Conservation (phyloP, 2,888 invertebrate genomes). For the Leptopilina myrica region DNA sequence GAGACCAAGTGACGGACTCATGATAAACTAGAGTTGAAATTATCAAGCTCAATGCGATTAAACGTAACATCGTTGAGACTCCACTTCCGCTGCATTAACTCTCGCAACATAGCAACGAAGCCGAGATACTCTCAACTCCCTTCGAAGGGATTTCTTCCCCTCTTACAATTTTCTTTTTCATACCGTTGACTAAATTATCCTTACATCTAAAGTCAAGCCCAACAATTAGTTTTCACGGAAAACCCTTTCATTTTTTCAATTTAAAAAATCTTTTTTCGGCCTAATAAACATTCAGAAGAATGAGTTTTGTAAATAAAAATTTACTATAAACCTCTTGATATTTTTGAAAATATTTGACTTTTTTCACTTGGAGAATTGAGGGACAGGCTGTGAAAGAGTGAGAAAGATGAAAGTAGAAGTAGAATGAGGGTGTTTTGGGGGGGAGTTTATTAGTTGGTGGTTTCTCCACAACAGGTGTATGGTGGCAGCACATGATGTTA, state of each 20-base stretch:
- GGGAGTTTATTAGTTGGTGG: slow-evolving; percentile 44
- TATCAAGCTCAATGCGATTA: slow-evolving; percentile 64
- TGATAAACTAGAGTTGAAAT: slow-evolving; percentile 56
- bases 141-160: slow-evolving; percentile 10
- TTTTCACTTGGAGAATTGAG: too few species aligned
- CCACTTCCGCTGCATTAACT: slow-evolving; percentile 67
- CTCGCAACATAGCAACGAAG: slow-evolving; percentile 33
- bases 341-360: too few species aligned
- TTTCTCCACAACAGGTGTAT: slow-evolving; percentile 49
- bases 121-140: background rate
- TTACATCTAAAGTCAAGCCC: slow-evolving; percentile 41
- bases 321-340: too few species aligned
- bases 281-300: too few species aligned
- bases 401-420: slow-evolving; percentile 45
- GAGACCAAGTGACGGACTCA: slow-evolving; percentile 1
- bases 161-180: slow-evolving; percentile 20
- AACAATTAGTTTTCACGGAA: background rate
- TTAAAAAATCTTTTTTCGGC: background rate
- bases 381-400: background rate
- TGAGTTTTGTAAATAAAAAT: too few species aligned
- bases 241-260: background rate
- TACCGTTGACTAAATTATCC: slow-evolving; percentile 45
- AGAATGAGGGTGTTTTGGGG: background rate
- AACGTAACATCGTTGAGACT: slow-evolving; percentile 68
- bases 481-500: slow-evolving; percentile 50